Base-by-base conservation (phyloP, 2,888 invertebrate genomes). In the Scaptomyza flava region DNA sequence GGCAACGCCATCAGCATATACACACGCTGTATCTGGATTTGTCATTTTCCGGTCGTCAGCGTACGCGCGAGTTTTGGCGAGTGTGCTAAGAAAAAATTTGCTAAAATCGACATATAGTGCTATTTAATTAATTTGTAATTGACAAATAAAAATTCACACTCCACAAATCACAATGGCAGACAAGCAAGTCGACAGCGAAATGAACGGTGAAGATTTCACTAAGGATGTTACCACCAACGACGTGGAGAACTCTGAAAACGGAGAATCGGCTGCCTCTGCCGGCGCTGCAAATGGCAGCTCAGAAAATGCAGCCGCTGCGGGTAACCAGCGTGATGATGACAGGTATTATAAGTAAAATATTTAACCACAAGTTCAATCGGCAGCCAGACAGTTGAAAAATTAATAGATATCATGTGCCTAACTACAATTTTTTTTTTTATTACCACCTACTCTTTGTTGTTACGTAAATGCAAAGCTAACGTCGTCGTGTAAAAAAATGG, bases 151-250 rank as follows among this genome's bases (percentile, higher is more conserved):
- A 14, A 72, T 20, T 72, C 43, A 71, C 51, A 76, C 46, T 67
- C 47, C 66, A 68, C 63, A 27, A 52, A 60, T 63, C 46, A 80
- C 53, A 86, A 94, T 94, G 94, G 93, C 94, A 73, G 93, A 91
- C 50, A 93, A 93, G 90, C 93, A 94, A 93, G 90, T 90, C 68
- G 95, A 94, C 91, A 93, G 93, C 93, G 93, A 93, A 89, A 95
- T 95, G 95, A 96, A 95, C 93, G 95, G 95, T 92, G 96, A 96
- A 93, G 96, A 96, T 92, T 95, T 95, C 93, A 95, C 95, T 85
- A 94, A 95, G 94, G 95, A 95, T 91, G 94, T 95, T 89, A 94
- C 94, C 89, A 92, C 93, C 67, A 91, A 89, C 77, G 91, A 90
- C 72, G 87, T 89, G 56, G 77, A 73, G 43, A 76, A 70, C 67